Evolutionary conservation across 2,113 vertebrate genomes (phyloP).

Genomic region (Nanorana parkeri): DNA sequence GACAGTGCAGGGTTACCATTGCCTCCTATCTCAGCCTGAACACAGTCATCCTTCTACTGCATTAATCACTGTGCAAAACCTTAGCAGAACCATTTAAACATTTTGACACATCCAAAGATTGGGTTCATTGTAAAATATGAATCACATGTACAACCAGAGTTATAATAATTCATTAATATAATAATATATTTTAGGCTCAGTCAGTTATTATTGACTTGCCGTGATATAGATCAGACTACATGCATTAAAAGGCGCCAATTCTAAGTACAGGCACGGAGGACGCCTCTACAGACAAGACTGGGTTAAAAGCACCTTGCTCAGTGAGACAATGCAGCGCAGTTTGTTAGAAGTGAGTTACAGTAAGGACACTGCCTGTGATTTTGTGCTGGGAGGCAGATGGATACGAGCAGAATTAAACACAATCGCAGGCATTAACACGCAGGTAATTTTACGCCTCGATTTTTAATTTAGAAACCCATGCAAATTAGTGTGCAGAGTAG

Average conservation of each 20-base stretch:
- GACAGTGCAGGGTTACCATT: background rate
- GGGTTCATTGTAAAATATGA: background rate
- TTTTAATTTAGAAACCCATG: constrained; percentile 72
- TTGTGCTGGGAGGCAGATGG: constrained; percentile 68
- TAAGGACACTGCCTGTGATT: constrained; percentile 40
- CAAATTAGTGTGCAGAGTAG: constrained; percentile 65
- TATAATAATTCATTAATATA: background rate
- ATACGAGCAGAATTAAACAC: constrained; percentile 62
- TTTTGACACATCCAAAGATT: background rate
- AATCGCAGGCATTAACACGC: constrained; percentile 64
- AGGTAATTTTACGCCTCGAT: constrained; percentile 67
- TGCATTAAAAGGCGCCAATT: too few species aligned
- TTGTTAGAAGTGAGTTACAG: constrained; percentile 59
- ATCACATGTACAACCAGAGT: background rate
- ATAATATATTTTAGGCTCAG: too few species aligned
- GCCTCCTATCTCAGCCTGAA: background rate
- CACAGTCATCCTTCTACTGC: background rate
- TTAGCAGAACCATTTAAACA: too few species aligned
- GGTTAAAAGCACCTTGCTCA: constrained; percentile 23
- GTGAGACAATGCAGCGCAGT: constrained; percentile 29
- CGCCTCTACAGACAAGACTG: background rate
- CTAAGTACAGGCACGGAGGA: background rate
- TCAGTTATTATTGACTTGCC: too few species aligned
- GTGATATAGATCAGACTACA: too few species aligned
- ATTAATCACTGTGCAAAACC: background rate